phyloP scores from a whole-genome alignment of 2,797 vertebrate genomes.

The Fistularia tabacaria region DNA sequence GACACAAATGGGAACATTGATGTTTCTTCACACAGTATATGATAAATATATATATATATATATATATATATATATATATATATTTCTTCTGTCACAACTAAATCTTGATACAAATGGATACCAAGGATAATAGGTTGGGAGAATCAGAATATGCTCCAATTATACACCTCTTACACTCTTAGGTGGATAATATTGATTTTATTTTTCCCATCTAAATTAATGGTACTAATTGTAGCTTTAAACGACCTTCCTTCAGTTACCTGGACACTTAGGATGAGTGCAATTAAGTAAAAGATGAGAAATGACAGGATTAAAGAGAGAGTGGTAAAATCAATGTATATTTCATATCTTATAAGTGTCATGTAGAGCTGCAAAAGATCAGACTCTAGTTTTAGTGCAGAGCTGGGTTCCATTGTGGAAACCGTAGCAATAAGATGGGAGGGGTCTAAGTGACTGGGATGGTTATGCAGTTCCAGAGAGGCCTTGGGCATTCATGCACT shows the following conservation, averaged over 20 bases:
- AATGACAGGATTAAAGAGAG: constrained; percentile 3
- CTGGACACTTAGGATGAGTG: constrained; percentile 18
- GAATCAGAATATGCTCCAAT: constrained; percentile 4
- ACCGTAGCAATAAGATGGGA: constrained; percentile 13
- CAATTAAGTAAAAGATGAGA: constrained; percentile 10
- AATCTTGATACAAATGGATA: constrained; percentile 20
- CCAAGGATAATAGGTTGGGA: constrained; percentile 25
- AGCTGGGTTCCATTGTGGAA: constrained; percentile 27
- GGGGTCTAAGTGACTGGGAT: constrained; percentile 12
- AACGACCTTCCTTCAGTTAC: constrained; percentile 2
- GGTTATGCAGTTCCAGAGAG: constrained; percentile 31
- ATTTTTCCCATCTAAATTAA: too few relatives aligned
- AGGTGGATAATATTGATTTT: too few relatives aligned
- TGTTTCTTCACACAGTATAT: background rate
- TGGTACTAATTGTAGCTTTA: too few relatives aligned
- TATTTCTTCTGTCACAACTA: constrained; percentile 14
- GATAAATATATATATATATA: too few relatives aligned
- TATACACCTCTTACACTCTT: too few relatives aligned
- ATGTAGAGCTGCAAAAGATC: constrained; percentile 33
- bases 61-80: too few relatives aligned
- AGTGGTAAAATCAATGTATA: background rate
- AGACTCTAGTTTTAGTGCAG: constrained; percentile 11
- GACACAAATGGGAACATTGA: constrained; percentile 23
- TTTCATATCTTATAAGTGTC: constrained; percentile 11
- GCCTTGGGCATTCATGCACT: constrained; percentile 45